Evolutionary conservation across 2,113 vertebrate genomes (phyloP).

Genomic region (Nicator chloris): DNA sequence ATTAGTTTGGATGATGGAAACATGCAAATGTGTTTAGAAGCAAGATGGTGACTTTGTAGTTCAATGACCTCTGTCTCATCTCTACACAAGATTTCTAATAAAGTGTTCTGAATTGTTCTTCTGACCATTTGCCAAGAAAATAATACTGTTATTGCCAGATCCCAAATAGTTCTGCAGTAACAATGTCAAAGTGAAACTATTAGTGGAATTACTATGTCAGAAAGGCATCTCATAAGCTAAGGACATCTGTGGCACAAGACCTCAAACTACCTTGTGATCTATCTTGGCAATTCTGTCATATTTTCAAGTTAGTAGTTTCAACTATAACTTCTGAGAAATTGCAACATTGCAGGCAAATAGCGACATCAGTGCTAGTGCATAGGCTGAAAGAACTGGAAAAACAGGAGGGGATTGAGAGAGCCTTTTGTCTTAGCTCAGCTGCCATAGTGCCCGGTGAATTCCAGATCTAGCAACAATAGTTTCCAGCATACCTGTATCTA

Average conservation of each 20-base stretch:
- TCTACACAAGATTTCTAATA: neutral
- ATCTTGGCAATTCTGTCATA: neutral
- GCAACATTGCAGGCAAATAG: neutral
- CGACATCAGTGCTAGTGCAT: neutral
- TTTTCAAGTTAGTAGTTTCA: neutral
- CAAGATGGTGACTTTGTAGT: neutral
- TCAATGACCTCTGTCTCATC: neutral
- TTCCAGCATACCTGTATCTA: neutral
- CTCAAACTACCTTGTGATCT: neutral
- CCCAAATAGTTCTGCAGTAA: neutral
- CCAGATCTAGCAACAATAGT: neutral
- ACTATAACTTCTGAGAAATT: neutral
- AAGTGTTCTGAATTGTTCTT: neutral
- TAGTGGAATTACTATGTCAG: conserved; percentile 16
- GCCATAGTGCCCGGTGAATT: neutral
- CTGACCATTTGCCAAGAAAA: conserved; percentile 17
- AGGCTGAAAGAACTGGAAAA: neutral
- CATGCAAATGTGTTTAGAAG: neutral
- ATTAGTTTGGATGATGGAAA: neutral
- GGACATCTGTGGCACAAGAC: neutral
- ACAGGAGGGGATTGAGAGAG: neutral
- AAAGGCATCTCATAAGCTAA: neutral
- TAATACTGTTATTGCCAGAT: neutral
- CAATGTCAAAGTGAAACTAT: neutral
- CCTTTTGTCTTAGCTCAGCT: neutral